phyloP scores from a whole-genome alignment of 1,140 invertebrate genomes.

The Drosophila micromelanica region DNA sequence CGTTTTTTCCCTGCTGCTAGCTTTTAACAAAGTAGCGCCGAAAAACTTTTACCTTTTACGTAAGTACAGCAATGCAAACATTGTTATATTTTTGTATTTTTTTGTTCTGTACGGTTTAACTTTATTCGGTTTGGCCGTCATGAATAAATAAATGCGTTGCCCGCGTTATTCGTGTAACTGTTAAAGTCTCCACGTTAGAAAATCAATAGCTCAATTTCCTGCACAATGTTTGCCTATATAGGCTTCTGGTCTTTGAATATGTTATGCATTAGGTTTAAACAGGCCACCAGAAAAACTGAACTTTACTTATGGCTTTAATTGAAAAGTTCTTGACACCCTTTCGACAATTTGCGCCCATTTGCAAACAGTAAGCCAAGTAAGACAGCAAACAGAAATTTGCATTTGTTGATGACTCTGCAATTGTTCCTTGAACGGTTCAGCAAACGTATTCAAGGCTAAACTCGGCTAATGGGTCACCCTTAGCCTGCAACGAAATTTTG shows the following conservation, averaged over 20 bases:
- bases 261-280: constrained; percentile 29
- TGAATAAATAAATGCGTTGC: constrained; percentile 14
- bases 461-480: constrained; percentile 59
- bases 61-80: constrained; percentile 20
- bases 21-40: constrained; percentile 22
- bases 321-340: constrained; percentile 48
- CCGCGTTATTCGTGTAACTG: background rate
- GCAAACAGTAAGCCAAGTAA: background rate
- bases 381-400: constrained; percentile 24
- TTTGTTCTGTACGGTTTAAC: background rate
- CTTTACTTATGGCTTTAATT: constrained; percentile 46
- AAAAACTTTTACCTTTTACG: constrained; percentile 37
- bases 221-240: background rate
- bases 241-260: constrained; percentile 28
- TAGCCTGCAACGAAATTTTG: constrained; percentile 14
- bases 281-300: constrained; percentile 3
- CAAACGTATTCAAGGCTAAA: constrained; percentile 63
- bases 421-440: constrained; percentile 55
- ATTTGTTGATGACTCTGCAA: constrained; percentile 37
- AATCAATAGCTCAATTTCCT: constrained; percentile 63
- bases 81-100: background rate
- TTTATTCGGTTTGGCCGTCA: constrained; percentile 7
- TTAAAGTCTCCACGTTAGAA: constrained; percentile 46
- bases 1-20: constrained; percentile 14
- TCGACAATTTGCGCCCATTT: background rate